Percentiles rank a stretch among this genome's conserved stretches.
These are phyloP conservation scores for Sturnus vulgaris DNA, from an alignment of 2,113 vertebrate species.

Conservation along the genomic window DNA sequence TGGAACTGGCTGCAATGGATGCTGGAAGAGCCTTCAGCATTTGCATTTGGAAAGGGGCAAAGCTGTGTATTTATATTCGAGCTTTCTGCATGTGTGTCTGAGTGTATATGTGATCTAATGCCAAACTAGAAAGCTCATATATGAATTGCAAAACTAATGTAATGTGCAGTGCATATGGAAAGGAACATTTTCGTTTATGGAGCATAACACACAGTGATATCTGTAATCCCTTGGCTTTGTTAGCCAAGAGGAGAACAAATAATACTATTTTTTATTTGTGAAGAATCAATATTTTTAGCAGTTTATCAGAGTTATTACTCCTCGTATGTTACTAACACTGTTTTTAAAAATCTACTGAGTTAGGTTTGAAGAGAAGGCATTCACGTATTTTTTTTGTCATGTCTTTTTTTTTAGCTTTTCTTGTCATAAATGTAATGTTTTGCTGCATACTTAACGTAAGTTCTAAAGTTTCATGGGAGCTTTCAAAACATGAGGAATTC, in stretches of 20 bases:
- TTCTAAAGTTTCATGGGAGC: not conserved
- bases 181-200: not conserved
- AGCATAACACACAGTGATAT: not conserved
- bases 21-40: not conserved
- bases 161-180: not conserved
- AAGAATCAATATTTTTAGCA: not conserved
- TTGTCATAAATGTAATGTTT: not conserved
- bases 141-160: not conserved
- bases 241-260: not conserved
- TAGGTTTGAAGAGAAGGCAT: not conserved
- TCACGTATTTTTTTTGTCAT: not conserved
- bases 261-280: not conserved
- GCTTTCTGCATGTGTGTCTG: not conserved
- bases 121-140: constrained; percentile 32
- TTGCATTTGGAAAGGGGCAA: constrained; percentile 32
- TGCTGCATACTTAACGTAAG: not conserved
- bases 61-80: not conserved
- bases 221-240: not conserved
- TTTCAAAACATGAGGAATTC: not conserved
- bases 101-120: constrained; percentile 10
- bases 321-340: not conserved
- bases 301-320: not conserved
- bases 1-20: not conserved
- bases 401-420: not conserved
- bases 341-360: not conserved